These are phyloP conservation scores for Stomorhina lunata DNA, from an alignment of 2,888 invertebrate species.

Conservation along the genomic window DNA sequence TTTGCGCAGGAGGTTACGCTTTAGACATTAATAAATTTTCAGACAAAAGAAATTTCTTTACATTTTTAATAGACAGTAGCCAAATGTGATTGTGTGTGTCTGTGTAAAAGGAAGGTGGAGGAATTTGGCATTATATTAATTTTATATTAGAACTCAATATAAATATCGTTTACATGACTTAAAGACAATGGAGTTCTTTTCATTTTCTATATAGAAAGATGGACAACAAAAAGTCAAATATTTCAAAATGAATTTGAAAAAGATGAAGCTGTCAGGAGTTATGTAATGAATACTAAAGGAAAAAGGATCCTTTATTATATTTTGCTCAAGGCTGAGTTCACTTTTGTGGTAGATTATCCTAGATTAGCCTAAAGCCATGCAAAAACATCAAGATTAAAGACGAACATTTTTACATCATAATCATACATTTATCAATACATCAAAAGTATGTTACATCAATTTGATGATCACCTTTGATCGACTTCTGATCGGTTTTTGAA, in stretches of 20 bases:
- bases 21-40: conserved; percentile 36
- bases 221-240: conserved; percentile 50
- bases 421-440: conserved; percentile 58
- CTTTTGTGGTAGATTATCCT: conserved; percentile 61
- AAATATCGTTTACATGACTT: conserved; percentile 55
- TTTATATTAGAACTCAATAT: conserved; percentile 59
- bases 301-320: conserved; percentile 46
- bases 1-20: conserved; percentile 63
- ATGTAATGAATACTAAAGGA: neutral
- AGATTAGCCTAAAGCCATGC: neutral
- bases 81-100: neutral
- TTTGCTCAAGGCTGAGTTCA: conserved; percentile 22
- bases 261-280: conserved; percentile 56
- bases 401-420: conserved; percentile 56
- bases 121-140: conserved; percentile 46
- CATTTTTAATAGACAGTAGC: conserved; percentile 3
- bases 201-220: neutral
- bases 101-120: conserved; percentile 25
- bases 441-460: conserved; percentile 48
- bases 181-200: conserved; percentile 11
- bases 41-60: conserved; percentile 18
- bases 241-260: neutral
- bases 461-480: conserved; percentile 14
- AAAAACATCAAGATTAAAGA: conserved; percentile 5
- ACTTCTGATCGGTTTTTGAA: conserved; percentile 6